Percentiles rank a stretch among this genome's conserved stretches.
These are phyloP conservation scores for Mellilla xanthometata DNA, from an alignment of 2,888 invertebrate species.

Conservation along the genomic window DNA sequence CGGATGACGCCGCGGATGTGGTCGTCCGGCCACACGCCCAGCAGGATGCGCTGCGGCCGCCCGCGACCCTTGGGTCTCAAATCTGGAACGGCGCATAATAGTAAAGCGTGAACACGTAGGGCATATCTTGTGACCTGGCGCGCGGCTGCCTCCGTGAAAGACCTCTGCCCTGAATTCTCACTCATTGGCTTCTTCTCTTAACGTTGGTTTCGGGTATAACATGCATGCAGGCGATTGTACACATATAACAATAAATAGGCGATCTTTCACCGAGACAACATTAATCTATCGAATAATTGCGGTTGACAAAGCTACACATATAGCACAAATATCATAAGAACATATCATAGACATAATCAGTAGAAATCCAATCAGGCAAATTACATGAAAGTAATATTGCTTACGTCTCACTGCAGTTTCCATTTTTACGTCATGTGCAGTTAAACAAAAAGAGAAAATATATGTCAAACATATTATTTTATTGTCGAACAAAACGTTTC, in stretches of 20 bases:
- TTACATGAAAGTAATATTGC: conserved; percentile 23
- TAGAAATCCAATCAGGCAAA: conserved; percentile 5
- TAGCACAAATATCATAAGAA: not conserved
- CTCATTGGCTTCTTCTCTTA: too few species aligned
- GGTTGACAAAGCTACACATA: too few species aligned
- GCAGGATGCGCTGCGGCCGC: conserved; percentile 93
- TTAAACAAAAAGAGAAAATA: conserved; percentile 11
- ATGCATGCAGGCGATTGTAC: too few species aligned
- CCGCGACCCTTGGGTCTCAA: conserved; percentile 95
- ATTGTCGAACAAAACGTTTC: not conserved
- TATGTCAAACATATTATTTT: conserved; percentile 5
- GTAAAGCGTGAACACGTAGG: conserved; percentile 75
- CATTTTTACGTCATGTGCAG: conserved; percentile 14
- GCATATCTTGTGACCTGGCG: conserved; percentile 19
- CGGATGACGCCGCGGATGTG: conserved; percentile 96
- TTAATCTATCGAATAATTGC: too few species aligned
- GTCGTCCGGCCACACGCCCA: conserved; percentile 97
- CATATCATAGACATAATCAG: not conserved
- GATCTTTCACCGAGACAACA: conserved; percentile 3
- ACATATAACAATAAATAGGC: too few species aligned
- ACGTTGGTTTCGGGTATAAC: too few species aligned
- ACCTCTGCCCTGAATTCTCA: not conserved
- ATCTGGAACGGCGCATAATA: conserved; percentile 84
- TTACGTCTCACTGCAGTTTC: conserved; percentile 20
- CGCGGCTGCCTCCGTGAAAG: conserved; percentile 10